Base-by-base conservation (phyloP, 1,140 invertebrate species). In the Phymorhynchus buccinoides region DNA sequence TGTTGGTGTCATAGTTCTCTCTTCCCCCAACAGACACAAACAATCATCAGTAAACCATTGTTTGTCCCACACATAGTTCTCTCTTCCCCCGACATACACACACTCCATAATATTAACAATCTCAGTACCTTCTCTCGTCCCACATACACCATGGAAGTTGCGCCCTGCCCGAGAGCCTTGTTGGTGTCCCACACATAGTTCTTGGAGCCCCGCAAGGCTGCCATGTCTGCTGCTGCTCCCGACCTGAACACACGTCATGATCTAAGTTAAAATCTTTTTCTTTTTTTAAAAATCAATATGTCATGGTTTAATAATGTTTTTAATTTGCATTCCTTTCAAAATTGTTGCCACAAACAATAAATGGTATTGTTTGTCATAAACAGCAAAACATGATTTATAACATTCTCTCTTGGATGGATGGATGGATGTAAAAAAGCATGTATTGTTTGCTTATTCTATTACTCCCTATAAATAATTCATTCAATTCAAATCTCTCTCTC, bases 111-210 rank as follows among this genome's bases (percentile, higher is more conserved):
- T 48, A 18, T 48, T 48, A 48, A 48, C 44, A 48, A 48, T 6
- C 44, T 48, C 44, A 48, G n/a, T 35, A 94, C 93, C 94, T 98
- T 99, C 91, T 98, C 97, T 0, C 98, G 97, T 12, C 97, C 98
- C 88, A 97, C 96, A 93, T 97, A 99, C 1, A 99, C 98, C 27
- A 97, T 96, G 22, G 97, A 98, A 6, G 98, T 99, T 2, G 98
- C 98, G 62, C 98, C 98, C 94, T 98, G 98, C 0, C 98, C 98
- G n/a, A 99, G 94, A 18, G 98, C 96, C 94, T 97, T 97, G 3
- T 97, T 97, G 1, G 97, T 98, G 91, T 97, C 98, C 98, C 98
- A 99, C 32, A 83, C 80, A 73, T 87, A 84, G 71, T 87, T 87
- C 39, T 80, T 71, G n/a, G 84, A 77, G n/a, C 62, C 71, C 30